phyloP scores from a whole-genome alignment of 2,888 invertebrate genomes.

The Agrilus cyanescens region DNA sequence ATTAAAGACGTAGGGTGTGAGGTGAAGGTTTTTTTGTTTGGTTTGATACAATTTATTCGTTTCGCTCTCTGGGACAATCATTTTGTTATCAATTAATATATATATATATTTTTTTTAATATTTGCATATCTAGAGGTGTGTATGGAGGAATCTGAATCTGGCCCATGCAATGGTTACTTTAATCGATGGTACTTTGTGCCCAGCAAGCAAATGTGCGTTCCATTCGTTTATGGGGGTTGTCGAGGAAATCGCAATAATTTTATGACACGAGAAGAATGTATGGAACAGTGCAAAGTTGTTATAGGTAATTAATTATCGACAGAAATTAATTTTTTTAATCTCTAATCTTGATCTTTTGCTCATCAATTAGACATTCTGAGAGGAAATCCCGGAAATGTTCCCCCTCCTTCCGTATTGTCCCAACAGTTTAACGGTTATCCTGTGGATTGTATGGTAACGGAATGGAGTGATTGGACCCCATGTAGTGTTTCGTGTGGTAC shows the following conservation, averaged over 20 bases:
- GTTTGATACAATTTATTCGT: neutral
- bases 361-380: slow-evolving; percentile 21
- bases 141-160: slow-evolving; percentile 62
- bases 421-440: slow-evolving; percentile 8
- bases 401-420: neutral
- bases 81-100: too few species aligned
- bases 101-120: too few species aligned
- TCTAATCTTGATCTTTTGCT: neutral
- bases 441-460: slow-evolving; percentile 58
- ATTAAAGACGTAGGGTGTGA: too few species aligned
- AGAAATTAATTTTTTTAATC: neutral
- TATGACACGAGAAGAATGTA: slow-evolving; percentile 66
- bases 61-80: too few species aligned
- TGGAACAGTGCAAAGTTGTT: slow-evolving; percentile 53
- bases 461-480: slow-evolving; percentile 74
- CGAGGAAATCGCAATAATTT: slow-evolving; percentile 90
- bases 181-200: slow-evolving; percentile 79
- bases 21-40: slow-evolving; percentile 1
- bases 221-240: slow-evolving; percentile 83
- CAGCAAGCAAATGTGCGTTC: slow-evolving; percentile 62
- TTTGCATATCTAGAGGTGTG: slow-evolving; percentile 57
- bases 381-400: slow-evolving; percentile 14
- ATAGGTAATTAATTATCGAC: slow-evolving; percentile 34
- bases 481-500: slow-evolving; percentile 73
- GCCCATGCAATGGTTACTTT: slow-evolving; percentile 81